A percentile compares a stretch with the other conserved stretches of the same genome.
Evolutionary conservation across 2,113 vertebrate genomes (phyloP).

Genomic region (Hemiscyllium ocellatum): DNA sequence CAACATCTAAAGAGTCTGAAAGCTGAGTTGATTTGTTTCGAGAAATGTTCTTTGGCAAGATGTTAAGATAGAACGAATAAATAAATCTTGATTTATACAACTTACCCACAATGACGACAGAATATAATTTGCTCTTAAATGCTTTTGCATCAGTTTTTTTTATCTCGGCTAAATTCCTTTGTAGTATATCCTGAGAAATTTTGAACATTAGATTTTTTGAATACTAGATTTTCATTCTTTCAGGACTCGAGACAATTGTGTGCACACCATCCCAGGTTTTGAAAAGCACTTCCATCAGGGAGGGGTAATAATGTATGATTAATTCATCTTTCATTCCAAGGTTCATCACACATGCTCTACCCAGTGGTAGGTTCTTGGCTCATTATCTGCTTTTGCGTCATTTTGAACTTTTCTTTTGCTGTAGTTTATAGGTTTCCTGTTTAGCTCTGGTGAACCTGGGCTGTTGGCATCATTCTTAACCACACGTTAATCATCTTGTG

Average conservation of each 20-base stretch:
- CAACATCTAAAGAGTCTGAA: neutral
- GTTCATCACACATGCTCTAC: no score
- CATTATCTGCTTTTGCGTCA: no score
- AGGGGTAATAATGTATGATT: neutral
- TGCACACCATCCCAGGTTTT: neutral
- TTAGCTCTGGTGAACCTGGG: no score
- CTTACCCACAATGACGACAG: neutral
- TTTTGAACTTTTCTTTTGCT: no score
- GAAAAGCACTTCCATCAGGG: neutral
- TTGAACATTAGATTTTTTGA: neutral
- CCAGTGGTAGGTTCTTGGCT: no score
- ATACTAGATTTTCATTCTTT: neutral
- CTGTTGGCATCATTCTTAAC: no score
- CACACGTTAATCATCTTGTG: no score
- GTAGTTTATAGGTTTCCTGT: no score
- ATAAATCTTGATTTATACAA: neutral
- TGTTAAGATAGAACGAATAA: neutral
- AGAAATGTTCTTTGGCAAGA: constrained; percentile 1
- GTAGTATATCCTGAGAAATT: neutral
- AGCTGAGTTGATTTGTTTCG: neutral
- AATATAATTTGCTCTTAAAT: neutral
- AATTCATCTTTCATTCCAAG: neutral
- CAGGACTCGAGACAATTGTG: neutral
- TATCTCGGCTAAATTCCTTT: neutral
- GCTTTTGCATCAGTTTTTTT: neutral